Conservation (phyloP, 1,140 invertebrate species). For the Ostrea denselamellosa region DNA sequence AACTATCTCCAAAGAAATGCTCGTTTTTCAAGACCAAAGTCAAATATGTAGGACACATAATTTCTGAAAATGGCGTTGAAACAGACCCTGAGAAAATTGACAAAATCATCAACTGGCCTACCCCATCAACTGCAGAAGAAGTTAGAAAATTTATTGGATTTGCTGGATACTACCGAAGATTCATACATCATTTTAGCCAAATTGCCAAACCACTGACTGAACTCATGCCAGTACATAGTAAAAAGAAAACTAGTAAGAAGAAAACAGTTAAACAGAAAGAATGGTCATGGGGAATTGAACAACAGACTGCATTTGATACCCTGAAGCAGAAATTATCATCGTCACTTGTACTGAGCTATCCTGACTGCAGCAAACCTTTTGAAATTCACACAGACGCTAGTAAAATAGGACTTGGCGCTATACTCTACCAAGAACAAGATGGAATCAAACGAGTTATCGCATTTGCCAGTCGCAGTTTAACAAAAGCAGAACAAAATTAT, state of each 20-base stretch:
- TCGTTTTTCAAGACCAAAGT: slow-evolving; percentile 52
- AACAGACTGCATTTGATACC: slow-evolving; percentile 50
- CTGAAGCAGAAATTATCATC: slow-evolving; percentile 53
- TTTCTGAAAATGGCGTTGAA: slow-evolving; percentile 47
- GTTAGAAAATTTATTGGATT: slow-evolving; percentile 56
- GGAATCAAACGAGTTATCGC: slow-evolving; percentile 56
- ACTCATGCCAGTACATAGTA: not conserved
- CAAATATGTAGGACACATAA: slow-evolving; percentile 63
- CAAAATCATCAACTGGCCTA: slow-evolving; percentile 43
- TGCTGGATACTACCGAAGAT: slow-evolving; percentile 54
- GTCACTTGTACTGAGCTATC: slow-evolving; percentile 58
- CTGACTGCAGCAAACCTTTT: slow-evolving; percentile 55
- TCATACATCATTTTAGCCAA: slow-evolving; percentile 40
- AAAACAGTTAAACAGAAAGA: not conserved
- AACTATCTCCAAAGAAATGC: slow-evolving; percentile 56
- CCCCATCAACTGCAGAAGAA: slow-evolving; percentile 35
- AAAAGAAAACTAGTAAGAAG: not conserved
- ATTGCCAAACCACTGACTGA: slow-evolving; percentile 45
- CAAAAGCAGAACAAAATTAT: slow-evolving; percentile 50
- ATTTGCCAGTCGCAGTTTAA: slow-evolving; percentile 46
- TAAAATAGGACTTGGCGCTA: slow-evolving; percentile 63
- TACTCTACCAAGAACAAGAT: too few relatives aligned
- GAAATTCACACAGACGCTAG: slow-evolving; percentile 58
- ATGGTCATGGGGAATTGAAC: slow-evolving; percentile 27
- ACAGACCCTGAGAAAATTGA: slow-evolving; percentile 53